A percentile compares a stretch with the other conserved stretches of the same genome.
phyloP scores from a whole-genome alignment of 2,888 invertebrate species.

The Acrobasis suavella region DNA sequence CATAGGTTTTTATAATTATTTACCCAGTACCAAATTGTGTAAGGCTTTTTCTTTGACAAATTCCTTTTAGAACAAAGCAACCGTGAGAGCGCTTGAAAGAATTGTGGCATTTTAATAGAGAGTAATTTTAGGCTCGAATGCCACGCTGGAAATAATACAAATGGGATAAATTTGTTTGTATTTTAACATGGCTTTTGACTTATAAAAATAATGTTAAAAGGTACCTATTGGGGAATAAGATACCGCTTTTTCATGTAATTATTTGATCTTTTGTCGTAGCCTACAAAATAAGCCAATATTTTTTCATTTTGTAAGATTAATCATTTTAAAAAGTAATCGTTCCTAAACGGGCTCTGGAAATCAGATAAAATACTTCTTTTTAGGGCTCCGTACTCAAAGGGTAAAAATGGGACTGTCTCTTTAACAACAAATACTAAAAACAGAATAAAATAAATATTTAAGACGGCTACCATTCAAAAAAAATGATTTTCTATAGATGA shows the following conservation, averaged over 20 bases:
- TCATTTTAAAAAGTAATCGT: no score
- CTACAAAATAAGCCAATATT: no score
- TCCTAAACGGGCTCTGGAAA: no score
- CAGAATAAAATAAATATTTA: no score
- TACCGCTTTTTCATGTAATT: neutral
- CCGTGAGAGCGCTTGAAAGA: conserved; percentile 9
- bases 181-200: neutral
- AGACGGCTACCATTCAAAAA: no score
- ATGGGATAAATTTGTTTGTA: neutral
- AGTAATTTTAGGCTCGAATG: conserved; percentile 5
- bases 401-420: no score
- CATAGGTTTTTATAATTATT: conserved; percentile 65
- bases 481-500: no score
- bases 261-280: no score
- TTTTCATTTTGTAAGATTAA: no score
- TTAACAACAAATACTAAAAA: no score
- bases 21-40: conserved; percentile 34
- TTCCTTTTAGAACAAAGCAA: conserved; percentile 20
- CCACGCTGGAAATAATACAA: conserved; percentile 1
- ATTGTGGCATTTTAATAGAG: conserved; percentile 18
- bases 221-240: neutral
- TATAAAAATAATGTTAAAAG: neutral
- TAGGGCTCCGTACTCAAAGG: no score
- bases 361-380: no score
- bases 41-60: conserved; percentile 21